Evolutionary conservation across 2,113 vertebrate genomes (phyloP), one percentile per base, ranked within the genome.

Genomic region (Cheilinus undulatus): DNA sequence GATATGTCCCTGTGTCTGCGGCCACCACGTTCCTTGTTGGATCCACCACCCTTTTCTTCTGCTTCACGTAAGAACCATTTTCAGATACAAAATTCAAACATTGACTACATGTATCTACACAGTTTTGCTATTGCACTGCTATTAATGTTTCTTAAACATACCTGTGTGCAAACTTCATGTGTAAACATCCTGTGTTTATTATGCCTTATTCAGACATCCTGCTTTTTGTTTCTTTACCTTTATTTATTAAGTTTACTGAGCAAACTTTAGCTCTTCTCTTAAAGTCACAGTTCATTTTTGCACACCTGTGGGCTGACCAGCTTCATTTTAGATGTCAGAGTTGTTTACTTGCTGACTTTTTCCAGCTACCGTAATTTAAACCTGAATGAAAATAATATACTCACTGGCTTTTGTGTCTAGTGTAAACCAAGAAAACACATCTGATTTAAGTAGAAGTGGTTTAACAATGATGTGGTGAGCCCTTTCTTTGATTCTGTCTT

Each of bases 31-130:
- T 99, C 93, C 93, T 99, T 70, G 96, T 99, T 60, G 97, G 97
- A 88, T 92, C 97, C 83, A 99, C 97, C 11, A 96, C 96, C 2
- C 96, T 98, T 82, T 99, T 99, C 94, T 97, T 99, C 83, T 95
- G 96, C 86, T 99, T 99, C 92, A 97, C 98, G 98, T 99, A 90
- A 99, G 98, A 96, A 50, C 68, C 45, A 61, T n/a, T 54, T 34
- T 14, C 4, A 46, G 12, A 28, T 0, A 5, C 26, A 24, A 46
- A 64, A 0, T 36, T 42, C 10, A 19, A 34, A 34, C 48, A 24
- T 26, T 24, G 1, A 5, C 10, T 13, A 15, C 43, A 23, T 34
- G 32, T 11, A 34, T 5, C 8, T 30, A 48, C 42, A 46, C 10
- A 49, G 3, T 11, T 43, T n/a, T 26, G 38, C 27, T 20, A 12